A percentile compares a stretch with the other conserved stretches of the same genome.
phyloP scores from a whole-genome alignment of 2,113 vertebrate species.

The Hippopotamus amphibius region DNA sequence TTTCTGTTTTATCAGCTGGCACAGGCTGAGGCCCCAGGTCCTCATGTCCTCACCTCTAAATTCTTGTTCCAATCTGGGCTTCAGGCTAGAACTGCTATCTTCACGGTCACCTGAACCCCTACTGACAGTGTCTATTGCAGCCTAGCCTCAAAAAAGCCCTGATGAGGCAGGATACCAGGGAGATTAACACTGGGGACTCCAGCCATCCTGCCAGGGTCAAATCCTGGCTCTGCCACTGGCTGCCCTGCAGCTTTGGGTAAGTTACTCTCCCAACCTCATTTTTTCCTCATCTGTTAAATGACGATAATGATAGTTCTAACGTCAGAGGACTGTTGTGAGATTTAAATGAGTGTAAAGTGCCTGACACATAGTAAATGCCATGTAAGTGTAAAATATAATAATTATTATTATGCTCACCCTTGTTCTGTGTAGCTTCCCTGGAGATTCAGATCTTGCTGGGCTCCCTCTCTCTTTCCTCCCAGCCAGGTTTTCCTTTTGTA shows the following conservation, averaged over 20 bases:
- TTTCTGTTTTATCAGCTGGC: neutral
- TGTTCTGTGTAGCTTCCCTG: conserved; percentile 60
- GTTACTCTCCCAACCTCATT: neutral
- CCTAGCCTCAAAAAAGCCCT: neutral
- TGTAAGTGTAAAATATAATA: conserved; percentile 46
- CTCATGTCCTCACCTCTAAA: neutral
- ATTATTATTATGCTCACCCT: conserved; percentile 54
- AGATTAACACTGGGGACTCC: neutral
- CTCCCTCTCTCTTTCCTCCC: neutral
- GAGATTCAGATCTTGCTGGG: conserved; percentile 41
- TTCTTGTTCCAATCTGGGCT: neutral
- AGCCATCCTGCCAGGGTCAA: neutral
- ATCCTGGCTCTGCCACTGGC: neutral
- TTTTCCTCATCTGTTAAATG: conserved; percentile 52
- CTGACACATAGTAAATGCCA: conserved; percentile 41
- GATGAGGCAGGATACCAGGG: neutral
- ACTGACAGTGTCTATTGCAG: neutral
- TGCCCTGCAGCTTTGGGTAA: neutral
- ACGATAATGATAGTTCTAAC: conserved; percentile 32
- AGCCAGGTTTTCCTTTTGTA: neutral
- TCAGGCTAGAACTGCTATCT: neutral
- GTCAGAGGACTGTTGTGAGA: conserved; percentile 16
- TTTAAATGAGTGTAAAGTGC: conserved; percentile 52
- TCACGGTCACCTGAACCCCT: neutral
- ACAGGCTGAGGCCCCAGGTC: neutral